phyloP scores from a whole-genome alignment of 2,797 vertebrate species.

The Hippocampus kuda region DNA sequence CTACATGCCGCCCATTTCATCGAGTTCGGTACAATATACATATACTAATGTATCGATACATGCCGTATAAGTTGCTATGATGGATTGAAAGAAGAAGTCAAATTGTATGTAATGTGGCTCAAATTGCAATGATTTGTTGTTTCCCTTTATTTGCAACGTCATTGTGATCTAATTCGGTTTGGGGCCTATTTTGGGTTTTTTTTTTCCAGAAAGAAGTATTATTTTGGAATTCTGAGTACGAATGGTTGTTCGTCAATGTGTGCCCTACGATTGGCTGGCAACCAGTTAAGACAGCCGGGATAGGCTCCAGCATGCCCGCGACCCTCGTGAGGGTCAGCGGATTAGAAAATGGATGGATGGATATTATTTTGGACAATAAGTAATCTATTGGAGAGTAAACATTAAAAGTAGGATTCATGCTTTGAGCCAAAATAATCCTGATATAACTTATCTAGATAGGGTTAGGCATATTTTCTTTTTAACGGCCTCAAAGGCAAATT shows the following conservation, averaged over 20 bases:
- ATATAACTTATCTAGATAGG: not conserved
- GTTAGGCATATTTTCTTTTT: too few species aligned
- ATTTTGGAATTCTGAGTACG: too few species aligned
- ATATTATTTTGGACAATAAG: not conserved
- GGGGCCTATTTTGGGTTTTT: not conserved
- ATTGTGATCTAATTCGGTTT: not conserved
- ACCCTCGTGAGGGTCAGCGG: too few species aligned
- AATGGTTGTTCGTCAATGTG: too few species aligned
- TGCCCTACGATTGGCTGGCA: too few species aligned
- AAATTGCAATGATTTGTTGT: not conserved
- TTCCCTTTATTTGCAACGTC: not conserved
- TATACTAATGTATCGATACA: not conserved
- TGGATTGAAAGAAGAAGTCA: not conserved
- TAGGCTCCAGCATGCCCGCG: too few species aligned
- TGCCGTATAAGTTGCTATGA: not conserved
- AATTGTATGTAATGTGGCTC: not conserved
- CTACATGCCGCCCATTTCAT: too few species aligned
- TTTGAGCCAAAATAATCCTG: not conserved
- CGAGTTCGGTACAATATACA: too few species aligned
- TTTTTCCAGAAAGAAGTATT: not conserved
- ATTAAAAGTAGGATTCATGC: not conserved
- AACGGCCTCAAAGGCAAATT: not conserved
- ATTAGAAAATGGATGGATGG: too few species aligned
- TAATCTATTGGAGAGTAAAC: not conserved
- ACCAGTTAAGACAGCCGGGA: too few species aligned